Conservation (phyloP, 64 coral and sea anemone species). For the Stichodactyla helianthus region DNA sequence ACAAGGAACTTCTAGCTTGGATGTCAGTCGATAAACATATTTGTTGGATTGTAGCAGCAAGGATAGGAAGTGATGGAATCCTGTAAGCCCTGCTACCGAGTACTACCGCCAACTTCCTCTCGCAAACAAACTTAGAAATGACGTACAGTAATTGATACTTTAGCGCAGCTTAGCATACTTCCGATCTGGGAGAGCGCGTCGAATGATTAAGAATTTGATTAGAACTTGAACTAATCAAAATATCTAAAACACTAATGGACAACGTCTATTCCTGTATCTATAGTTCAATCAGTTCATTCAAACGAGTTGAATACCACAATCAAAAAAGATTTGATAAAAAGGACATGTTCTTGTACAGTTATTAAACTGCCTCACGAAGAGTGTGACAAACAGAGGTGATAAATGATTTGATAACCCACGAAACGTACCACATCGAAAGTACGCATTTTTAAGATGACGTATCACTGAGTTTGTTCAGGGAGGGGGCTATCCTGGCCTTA, state of each 20-base stretch:
- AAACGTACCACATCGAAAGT: not conserved
- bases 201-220: not conserved
- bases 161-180: not conserved
- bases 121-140: not conserved
- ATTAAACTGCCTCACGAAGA: not conserved
- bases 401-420: not conserved
- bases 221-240: not conserved
- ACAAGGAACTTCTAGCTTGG: not conserved
- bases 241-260: not conserved
- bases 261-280: no score
- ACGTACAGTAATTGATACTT: slow-evolving; percentile 1
- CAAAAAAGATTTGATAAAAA: not conserved
- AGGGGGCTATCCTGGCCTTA: not conserved
- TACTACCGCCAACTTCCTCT: not conserved
- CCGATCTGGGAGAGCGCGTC: not conserved
- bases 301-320: not conserved
- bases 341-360: not conserved
- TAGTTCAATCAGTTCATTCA: no score
- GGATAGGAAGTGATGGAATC: slow-evolving; percentile 4
- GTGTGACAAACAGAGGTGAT: not conserved
- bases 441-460: not conserved
- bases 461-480: not conserved
- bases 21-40: not conserved
- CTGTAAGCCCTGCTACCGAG: not conserved
- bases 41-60: not conserved